phyloP scores from a whole-genome alignment of 23 tunicate species.

The Styela plicata region DNA sequence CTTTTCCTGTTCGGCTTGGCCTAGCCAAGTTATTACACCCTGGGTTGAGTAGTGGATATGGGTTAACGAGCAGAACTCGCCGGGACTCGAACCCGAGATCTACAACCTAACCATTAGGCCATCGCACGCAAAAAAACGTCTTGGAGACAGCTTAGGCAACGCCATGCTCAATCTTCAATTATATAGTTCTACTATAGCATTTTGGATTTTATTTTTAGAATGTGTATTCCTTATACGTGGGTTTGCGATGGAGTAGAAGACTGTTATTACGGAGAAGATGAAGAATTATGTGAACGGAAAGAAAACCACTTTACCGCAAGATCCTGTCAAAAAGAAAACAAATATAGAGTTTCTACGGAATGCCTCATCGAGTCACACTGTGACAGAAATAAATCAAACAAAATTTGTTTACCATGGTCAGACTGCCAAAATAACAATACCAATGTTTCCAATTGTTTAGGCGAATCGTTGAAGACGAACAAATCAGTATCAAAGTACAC shows the following conservation, averaged over 20 bases:
- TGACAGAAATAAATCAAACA: not conserved
- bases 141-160: no score
- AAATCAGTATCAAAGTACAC: not conserved
- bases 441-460: not conserved
- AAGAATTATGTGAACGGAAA: not conserved
- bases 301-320: not conserved
- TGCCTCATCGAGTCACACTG: conserved; percentile 1
- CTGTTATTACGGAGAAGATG: not conserved
- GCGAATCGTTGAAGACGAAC: not conserved
- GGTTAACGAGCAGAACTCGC: no score
- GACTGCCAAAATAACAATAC: not conserved
- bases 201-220: no score
- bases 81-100: no score
- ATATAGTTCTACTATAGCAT: no score
- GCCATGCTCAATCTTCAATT: no score
- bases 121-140: no score
- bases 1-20: no score
- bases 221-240: conserved; percentile 5
- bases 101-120: no score
- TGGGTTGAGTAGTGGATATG: no score
- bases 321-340: not conserved
- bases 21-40: no score
- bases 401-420: not conserved
- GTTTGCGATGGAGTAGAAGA: conserved; percentile 16
- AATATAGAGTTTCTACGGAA: not conserved